A percentile compares a stretch with the other conserved stretches of the same genome.
These are phyloP conservation scores for Podarcis siculus DNA, from an alignment of 2,797 vertebrate species.

Conservation along the genomic window DNA sequence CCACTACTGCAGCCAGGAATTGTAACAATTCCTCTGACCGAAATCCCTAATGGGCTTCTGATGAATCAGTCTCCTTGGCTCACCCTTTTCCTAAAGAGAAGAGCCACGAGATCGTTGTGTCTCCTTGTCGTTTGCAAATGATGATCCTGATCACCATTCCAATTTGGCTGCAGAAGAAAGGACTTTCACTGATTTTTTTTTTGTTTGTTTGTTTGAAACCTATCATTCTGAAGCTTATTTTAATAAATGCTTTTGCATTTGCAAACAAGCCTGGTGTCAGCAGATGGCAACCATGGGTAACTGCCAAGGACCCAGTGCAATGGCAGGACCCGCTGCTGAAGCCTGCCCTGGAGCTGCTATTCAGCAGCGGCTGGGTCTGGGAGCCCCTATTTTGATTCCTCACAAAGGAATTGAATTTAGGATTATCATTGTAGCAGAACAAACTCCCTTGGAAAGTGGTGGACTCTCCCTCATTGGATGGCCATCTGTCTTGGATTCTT, in stretches of 20 bases:
- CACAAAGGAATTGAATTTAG: background rate
- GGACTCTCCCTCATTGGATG: too few species aligned
- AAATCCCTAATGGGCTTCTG: background rate
- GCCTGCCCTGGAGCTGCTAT: background rate
- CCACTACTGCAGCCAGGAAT: constrained; percentile 8
- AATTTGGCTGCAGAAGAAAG: background rate
- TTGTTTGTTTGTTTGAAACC: background rate
- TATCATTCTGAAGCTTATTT: background rate
- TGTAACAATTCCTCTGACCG: constrained; percentile 23
- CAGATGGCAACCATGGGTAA: background rate
- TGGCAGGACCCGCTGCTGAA: background rate
- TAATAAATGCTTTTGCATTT: background rate
- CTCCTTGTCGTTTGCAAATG: constrained; percentile 6
- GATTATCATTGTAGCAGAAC: too few species aligned
- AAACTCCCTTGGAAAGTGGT: too few species aligned
- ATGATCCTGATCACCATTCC: background rate
- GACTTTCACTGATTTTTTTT: background rate
- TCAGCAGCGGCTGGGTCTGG: background rate
- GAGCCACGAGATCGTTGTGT: background rate
- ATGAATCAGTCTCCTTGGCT: constrained; percentile 24
- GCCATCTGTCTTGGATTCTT: too few species aligned
- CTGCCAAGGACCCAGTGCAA: background rate
- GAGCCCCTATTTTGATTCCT: background rate
- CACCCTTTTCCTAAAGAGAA: constrained; percentile 29
- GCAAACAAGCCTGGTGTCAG: background rate